Evolutionary conservation across 2,888 invertebrate genomes (phyloP).

Genomic region (Octonoba sinensis): DNA sequence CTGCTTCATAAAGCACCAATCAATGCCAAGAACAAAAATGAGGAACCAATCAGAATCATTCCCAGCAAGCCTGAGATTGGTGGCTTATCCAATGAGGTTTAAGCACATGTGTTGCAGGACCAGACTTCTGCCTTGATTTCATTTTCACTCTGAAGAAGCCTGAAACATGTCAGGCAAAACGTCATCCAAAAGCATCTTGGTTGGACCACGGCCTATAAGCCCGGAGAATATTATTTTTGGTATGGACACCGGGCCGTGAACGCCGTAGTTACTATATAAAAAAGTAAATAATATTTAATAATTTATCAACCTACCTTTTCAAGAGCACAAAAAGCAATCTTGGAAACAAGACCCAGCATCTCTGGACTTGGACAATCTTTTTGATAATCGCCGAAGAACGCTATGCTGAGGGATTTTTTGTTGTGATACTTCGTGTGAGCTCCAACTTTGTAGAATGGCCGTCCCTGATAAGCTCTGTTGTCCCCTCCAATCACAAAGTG

Average conservation of each 20-base stretch:
- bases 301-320: constrained; percentile 28
- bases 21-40: too few relatives aligned
- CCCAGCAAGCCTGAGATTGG: too few relatives aligned
- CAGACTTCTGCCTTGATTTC: too few relatives aligned
- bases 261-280: too few relatives aligned
- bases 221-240: neutral
- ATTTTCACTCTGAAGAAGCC: too few relatives aligned
- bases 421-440: constrained; percentile 77
- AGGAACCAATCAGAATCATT: too few relatives aligned
- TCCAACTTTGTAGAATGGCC: constrained; percentile 82
- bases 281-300: neutral
- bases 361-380: constrained; percentile 18
- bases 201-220: too few relatives aligned
- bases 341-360: constrained; percentile 37
- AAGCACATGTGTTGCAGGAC: too few relatives aligned
- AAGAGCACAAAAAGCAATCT: constrained; percentile 39
- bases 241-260: neutral
- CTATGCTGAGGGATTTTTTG: constrained; percentile 45
- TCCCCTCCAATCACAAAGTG: constrained; percentile 86
- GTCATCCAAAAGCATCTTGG: too few relatives aligned
- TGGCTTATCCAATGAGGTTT: too few relatives aligned
- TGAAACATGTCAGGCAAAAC: too few relatives aligned
- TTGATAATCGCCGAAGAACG: constrained; percentile 36
- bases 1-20: too few relatives aligned
- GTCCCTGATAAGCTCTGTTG: constrained; percentile 80